Evolutionary conservation across 2,888 invertebrate species (phyloP).

Genomic region (Bhutanitis thaidina): DNA sequence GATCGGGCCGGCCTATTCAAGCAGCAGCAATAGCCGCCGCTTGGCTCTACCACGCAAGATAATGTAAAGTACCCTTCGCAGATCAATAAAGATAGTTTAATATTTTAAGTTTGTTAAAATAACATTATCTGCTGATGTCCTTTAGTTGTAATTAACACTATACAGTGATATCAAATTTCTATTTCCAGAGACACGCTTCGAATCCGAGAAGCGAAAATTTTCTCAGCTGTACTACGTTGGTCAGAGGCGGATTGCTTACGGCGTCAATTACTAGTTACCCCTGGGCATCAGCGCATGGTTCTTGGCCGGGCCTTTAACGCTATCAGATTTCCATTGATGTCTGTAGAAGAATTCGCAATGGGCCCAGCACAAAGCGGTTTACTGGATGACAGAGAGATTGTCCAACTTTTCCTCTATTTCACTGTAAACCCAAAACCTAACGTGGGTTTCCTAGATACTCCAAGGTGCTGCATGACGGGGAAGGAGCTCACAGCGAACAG

Average conservation of each 20-base stretch:
- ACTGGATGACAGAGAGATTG: slow-evolving; percentile 87
- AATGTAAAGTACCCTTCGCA: too few species aligned
- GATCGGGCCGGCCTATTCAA: too few species aligned
- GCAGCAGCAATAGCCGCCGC: too few species aligned
- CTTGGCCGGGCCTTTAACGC: slow-evolving; percentile 85
- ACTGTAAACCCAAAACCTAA: slow-evolving; percentile 88
- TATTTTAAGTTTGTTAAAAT: too few species aligned
- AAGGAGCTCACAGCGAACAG: slow-evolving; percentile 86
- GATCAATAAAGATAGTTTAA: too few species aligned
- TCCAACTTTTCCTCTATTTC: slow-evolving; percentile 85
- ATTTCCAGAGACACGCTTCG: slow-evolving; percentile 84
- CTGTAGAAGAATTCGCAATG: slow-evolving; percentile 90
- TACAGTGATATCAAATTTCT: too few species aligned
- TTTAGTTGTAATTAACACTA: too few species aligned
- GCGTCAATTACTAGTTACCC: slow-evolving; percentile 81
- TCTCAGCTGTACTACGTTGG: slow-evolving; percentile 86
- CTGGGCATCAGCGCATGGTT: slow-evolving; percentile 84
- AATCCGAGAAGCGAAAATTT: slow-evolving; percentile 88
- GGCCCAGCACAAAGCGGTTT: slow-evolving; percentile 88
- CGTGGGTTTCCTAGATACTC: slow-evolving; percentile 84
- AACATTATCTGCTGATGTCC: too few species aligned
- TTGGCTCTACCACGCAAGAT: too few species aligned
- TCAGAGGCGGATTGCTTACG: slow-evolving; percentile 87
- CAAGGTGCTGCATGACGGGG: slow-evolving; percentile 88
- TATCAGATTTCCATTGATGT: slow-evolving; percentile 91